Evolutionary conservation across 2,888 invertebrate genomes (phyloP).

Genomic region (Lepidochitona cinerea): DNA sequence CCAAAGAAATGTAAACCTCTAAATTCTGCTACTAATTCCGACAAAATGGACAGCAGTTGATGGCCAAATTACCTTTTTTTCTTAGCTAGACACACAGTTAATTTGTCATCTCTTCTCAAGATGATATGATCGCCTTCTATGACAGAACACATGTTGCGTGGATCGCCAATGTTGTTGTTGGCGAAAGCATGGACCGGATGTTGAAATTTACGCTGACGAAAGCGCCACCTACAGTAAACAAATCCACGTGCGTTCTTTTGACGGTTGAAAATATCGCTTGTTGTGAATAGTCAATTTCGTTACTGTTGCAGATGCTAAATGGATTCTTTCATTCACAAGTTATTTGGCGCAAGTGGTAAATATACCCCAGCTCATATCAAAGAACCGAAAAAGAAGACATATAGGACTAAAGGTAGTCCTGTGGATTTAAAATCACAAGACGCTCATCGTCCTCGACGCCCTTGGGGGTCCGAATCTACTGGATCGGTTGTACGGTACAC

Average conservation of each 20-base stretch:
- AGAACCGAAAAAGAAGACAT: not conserved
- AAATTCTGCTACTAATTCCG: no score
- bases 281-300: no score
- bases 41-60: no score
- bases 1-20: no score
- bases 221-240: slow-evolving; percentile 2
- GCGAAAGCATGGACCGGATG: no score
- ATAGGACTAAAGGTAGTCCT: not conserved
- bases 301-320: not conserved
- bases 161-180: no score
- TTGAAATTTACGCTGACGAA: no score
- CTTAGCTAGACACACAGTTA: not conserved
- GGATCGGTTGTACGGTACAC: not conserved
- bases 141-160: not conserved
- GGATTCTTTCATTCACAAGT: not conserved
- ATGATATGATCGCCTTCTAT: not conserved
- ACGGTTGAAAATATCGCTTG: not conserved
- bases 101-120: not conserved
- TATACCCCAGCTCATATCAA: not conserved
- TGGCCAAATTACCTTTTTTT: not conserved
- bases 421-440: not conserved
- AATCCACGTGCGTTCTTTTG: slow-evolving; percentile 1
- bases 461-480: not conserved
- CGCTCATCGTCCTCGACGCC: not conserved
- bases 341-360: not conserved